Evolutionary conservation across 1,140 invertebrate species (phyloP), one percentile per base, ranked within the genome.

Genomic region (Formica exsecta): DNA sequence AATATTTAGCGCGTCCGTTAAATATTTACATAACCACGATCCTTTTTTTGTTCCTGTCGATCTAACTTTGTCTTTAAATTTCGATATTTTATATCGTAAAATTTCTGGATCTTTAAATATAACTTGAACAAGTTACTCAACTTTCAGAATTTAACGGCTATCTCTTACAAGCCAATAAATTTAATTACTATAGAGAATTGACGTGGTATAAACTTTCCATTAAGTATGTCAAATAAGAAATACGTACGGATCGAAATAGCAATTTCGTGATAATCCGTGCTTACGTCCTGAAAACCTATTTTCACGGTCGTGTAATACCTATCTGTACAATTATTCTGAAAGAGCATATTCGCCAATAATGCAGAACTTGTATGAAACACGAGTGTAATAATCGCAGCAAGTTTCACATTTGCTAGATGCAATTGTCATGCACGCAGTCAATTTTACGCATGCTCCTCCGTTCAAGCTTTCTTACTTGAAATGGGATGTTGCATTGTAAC

Each of bases 381-480:
- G 68, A 48, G 25, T 19, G 57, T 83, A 83, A 83, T 74, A 86
- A 51, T 86, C 75, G 68, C 75, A 29, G 74, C 74, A 54, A 71
- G 85, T 89, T 88, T 89, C 87, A 76, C 88, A 89, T 83, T 75
- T 77, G 87, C 87, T 79, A 61, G 59, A 44, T 48, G 88, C 76
- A 85, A 89, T 85, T 81, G 73, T 89, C 87, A 85, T 70, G 79
- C 73, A 81, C 64, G 54, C 59, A 38, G 44, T 7, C 48, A 89
- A 86, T 73, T 66, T 79, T 84, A 87, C 74, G 62, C 83, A 64
- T 73, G 57, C 65, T 85, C 70, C 75, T 25, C n/a, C 62, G n/a
- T 16, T 41, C 25, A 66, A 59, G 85, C 61, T 88, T 89, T 83
- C 79, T 83, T 83, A 25, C 22, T 22, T 71, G 38, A 83, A 74